Evolutionary conservation across 2,888 invertebrate genomes (phyloP).

Genomic region (Aphelenchoides bicaudatus): DNA sequence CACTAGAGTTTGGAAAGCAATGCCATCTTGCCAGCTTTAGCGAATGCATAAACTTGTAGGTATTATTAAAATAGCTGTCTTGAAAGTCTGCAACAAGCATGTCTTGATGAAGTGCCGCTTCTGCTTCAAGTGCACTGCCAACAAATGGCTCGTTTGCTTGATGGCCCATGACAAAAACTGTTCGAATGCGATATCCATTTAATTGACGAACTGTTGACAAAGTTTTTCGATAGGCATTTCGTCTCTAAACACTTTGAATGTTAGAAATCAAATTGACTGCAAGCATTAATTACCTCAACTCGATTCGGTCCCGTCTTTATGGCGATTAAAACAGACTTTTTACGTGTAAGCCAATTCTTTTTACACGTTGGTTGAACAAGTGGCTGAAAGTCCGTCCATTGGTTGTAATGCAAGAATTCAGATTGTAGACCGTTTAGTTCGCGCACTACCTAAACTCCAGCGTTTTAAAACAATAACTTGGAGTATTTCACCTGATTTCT

Average conservation of each 20-base stretch:
- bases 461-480: neutral
- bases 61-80: constrained; percentile 52
- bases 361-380: constrained; percentile 28
- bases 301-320: constrained; percentile 43
- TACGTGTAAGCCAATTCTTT: constrained; percentile 28
- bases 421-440: constrained; percentile 31
- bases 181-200: constrained; percentile 29
- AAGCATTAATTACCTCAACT: constrained; percentile 25
- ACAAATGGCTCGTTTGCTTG: constrained; percentile 19
- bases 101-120: constrained; percentile 35
- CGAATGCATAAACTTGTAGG: constrained; percentile 39
- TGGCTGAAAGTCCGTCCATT: constrained; percentile 23
- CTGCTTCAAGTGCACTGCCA: constrained; percentile 26
- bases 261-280: neutral
- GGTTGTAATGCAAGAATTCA: constrained; percentile 21
- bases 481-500: constrained; percentile 34
- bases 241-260: constrained; percentile 26
- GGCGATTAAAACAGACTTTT: constrained; percentile 38
- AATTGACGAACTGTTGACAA: constrained; percentile 29
- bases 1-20: constrained; percentile 17
- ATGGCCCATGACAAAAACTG: constrained; percentile 41
- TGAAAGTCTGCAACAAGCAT: constrained; percentile 40
- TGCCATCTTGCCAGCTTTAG: constrained; percentile 21
- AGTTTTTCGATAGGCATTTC: constrained; percentile 40
- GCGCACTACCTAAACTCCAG: constrained; percentile 28